A percentile compares a stretch with the other conserved stretches of the same genome.
Conservation (phyloP, 2,888 invertebrate genomes). For the Chalcosyrphus nemorum region DNA sequence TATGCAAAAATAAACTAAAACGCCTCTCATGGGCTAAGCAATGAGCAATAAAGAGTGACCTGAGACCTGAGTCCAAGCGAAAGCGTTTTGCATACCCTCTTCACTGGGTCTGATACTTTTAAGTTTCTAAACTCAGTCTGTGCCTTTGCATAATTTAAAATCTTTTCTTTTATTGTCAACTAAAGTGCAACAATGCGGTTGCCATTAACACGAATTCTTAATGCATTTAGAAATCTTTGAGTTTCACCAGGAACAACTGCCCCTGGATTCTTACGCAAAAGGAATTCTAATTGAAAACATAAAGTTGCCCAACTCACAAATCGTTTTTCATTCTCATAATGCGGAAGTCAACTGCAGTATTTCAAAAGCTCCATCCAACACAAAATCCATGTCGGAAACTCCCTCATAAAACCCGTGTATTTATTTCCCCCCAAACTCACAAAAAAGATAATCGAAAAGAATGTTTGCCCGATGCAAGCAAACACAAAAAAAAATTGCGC, state of each 20-base stretch:
- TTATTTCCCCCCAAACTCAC: not conserved
- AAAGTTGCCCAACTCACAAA: not conserved
- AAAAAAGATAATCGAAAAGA: slow-evolving; percentile 21
- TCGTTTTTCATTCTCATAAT: not conserved
- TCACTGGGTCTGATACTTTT: no score
- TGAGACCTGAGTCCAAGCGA: no score
- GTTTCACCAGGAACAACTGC: not conserved
- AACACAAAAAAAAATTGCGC: slow-evolving; percentile 30
- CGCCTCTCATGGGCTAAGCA: no score
- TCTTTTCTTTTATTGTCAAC: no score
- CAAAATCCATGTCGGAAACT: not conserved
- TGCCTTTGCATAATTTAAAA: no score
- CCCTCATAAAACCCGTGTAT: not conserved
- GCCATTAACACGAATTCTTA: not conserved
- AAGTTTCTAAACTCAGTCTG: no score
- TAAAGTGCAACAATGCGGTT: not conserved
- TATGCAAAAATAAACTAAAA: no score
- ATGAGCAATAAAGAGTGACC: no score
- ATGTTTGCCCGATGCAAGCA: slow-evolving; percentile 37
- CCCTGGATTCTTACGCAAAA: not conserved
- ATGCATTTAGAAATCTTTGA: not conserved
- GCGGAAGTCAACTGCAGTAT: not conserved
- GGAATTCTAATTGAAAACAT: not conserved
- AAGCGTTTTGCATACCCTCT: no score
- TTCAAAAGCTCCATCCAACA: not conserved